Evolutionary conservation across 2,113 vertebrate species (phyloP), one percentile per base, ranked within the genome.

Genomic region (Onychostoma macrolepis): DNA sequence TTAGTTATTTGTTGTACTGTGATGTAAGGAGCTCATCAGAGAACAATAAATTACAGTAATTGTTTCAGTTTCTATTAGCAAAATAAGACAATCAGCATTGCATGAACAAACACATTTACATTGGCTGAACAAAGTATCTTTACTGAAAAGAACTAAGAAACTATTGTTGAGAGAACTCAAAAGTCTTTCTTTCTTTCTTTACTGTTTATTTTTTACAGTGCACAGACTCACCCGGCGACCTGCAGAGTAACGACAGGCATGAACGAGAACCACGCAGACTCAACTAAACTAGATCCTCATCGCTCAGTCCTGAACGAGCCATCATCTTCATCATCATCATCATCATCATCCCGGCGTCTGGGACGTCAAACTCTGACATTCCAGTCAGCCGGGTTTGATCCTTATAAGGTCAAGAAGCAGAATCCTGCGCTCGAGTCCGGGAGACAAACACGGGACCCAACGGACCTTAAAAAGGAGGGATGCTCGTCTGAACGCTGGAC

Each of bases 161-260:
- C 4, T 50, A 50, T 50, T 15, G 48, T 50, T 50, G 13, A 50
- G 15, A 15, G 48, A 50, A 50, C 48, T 50, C 43, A 48, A 17
- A 50, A 17, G 45, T n/a, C n/a, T n/a, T n/a, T n/a, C n/a, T n/a
- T n/a, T n/a, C n/a, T n/a, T n/a, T n/a, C n/a, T n/a, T n/a, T n/a
- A n/a, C n/a, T n/a, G n/a, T 50, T 50, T 50, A 50, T 4, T 50
- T 50, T 15, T 17, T 50, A 50, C 13, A 50, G 4, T 17, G 13
- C 48, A 26, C 82, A 61, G 38, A 88, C 90, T 88, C 86, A 89
- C 90, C 90, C 88, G 74, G 87, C 86, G 88, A 91, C 88, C 85
- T 89, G 90, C 6, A 88, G 85, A 41, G 88, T 87, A 45, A 88
- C 53, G 88, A 89, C 88, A 71, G 88, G 90, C 90, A 89, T 89